phyloP scores from a whole-genome alignment of 1,140 invertebrate genomes.

The Meloidogyne floridensis region DNA sequence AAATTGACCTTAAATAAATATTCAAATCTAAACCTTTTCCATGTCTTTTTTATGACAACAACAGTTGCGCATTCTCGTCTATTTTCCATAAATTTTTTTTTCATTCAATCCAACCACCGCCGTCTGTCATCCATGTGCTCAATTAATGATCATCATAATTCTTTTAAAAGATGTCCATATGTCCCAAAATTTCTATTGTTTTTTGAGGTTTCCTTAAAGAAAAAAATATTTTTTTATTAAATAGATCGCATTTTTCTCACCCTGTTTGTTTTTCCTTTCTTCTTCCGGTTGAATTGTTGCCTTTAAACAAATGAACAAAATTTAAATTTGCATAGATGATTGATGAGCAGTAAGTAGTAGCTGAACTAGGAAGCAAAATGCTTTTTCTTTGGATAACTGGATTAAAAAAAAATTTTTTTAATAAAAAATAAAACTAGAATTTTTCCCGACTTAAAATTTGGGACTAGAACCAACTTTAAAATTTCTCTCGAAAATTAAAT shows the following conservation, averaged over 20 bases:
- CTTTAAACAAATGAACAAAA: constrained; percentile 16
- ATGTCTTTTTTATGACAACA: constrained; percentile 4
- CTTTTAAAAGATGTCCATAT: background rate
- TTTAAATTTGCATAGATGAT: constrained; percentile 31
- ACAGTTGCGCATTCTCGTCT: constrained; percentile 24
- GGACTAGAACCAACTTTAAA: too few species aligned
- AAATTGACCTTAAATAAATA: background rate
- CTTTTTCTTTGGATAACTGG: background rate
- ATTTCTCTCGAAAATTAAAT: too few species aligned
- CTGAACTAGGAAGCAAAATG: background rate
- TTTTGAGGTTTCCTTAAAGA: background rate
- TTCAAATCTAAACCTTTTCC: background rate
- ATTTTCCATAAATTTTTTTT: background rate
- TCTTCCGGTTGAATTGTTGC: constrained; percentile 29
- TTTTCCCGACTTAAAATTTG: too few species aligned
- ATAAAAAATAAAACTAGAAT: too few species aligned
- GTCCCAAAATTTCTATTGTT: background rate
- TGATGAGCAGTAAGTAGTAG: constrained; percentile 9
- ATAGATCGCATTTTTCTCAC: background rate
- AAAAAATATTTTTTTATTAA: background rate
- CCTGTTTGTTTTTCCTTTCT: background rate
- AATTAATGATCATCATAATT: background rate
- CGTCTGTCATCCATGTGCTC: background rate
- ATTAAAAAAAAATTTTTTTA: too few species aligned
- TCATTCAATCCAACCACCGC: background rate